These are phyloP conservation scores for Dichetophora obliterata DNA, from an alignment of 2,888 invertebrate genomes.

Conservation along the genomic window DNA sequence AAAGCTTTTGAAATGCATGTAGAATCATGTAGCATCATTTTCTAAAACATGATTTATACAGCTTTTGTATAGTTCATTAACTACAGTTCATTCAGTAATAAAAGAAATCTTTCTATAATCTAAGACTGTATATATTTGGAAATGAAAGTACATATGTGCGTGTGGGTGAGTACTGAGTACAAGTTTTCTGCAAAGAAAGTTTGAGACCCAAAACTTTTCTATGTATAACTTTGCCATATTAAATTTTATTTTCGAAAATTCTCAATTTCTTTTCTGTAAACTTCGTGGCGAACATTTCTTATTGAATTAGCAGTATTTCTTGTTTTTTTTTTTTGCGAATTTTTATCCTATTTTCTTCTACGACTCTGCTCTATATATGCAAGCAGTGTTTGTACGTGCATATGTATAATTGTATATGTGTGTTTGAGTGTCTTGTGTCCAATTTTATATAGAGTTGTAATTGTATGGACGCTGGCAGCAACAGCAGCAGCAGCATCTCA, in stretches of 20 bases:
- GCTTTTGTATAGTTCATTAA: too few relatives aligned
- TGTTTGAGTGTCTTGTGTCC: constrained; percentile 7
- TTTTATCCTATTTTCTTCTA: constrained; percentile 4
- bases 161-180: neutral
- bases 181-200: neutral
- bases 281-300: constrained; percentile 24
- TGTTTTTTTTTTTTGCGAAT: neutral
- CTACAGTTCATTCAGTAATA: neutral
- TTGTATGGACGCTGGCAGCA: constrained; percentile 23
- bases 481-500: constrained; percentile 17
- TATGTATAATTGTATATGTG: neutral
- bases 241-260: constrained; percentile 23
- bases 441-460: constrained; percentile 10
- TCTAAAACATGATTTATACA: too few relatives aligned
- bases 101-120: neutral
- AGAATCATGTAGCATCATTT: too few relatives aligned
- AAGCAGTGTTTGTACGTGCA: neutral
- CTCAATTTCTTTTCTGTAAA: constrained; percentile 6
- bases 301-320: constrained; percentile 36
- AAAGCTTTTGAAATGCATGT: too few relatives aligned
- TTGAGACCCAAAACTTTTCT: neutral
- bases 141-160: neutral
- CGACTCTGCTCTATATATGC: constrained; percentile 6
- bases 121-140: neutral
- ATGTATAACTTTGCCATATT: constrained; percentile 15